A percentile compares a stretch with the other conserved stretches of the same genome.
Conservation (phyloP, 2,797 vertebrate species). For the Microctenopoma stevenorrisi region DNA sequence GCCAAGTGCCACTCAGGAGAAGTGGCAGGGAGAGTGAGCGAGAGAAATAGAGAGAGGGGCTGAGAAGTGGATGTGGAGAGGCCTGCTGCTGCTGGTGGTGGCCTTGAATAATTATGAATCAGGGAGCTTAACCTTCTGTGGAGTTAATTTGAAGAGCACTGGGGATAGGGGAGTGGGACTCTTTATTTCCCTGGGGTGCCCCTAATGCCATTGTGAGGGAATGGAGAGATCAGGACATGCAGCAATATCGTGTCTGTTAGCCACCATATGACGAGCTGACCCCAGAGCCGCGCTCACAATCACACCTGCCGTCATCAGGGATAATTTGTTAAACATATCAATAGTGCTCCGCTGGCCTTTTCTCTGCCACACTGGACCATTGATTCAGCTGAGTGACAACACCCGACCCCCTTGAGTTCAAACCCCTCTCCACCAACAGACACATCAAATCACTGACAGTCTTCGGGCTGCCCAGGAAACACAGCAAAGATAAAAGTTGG, state of each 20-base stretch:
- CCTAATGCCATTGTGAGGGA: conserved; percentile 87
- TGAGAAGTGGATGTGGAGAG: conserved; percentile 64
- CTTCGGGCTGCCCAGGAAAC: conserved; percentile 5
- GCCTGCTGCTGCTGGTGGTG: conserved; percentile 53
- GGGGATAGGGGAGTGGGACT: conserved; percentile 79
- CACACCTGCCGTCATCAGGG: conserved; percentile 86
- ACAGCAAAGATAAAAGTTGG: conserved; percentile 5
- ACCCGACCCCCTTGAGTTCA: conserved; percentile 35
- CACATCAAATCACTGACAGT: conserved; percentile 32
- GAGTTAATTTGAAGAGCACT: conserved; percentile 88
- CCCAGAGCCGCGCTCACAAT: conserved; percentile 75
- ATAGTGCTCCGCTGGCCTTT: conserved; percentile 78
- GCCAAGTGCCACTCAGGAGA: conserved; percentile 85
- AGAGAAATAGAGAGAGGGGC: conserved; percentile 36
- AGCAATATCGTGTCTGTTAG: conserved; percentile 89
- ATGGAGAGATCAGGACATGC: conserved; percentile 86
- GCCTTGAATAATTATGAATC: conserved; percentile 88
- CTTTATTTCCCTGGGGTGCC: conserved; percentile 89
- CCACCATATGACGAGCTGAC: conserved; percentile 86
- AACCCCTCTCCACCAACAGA: conserved; percentile 18
- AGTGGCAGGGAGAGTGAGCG: conserved; percentile 63
- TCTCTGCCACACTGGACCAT: conserved; percentile 61
- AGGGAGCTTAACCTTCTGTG: conserved; percentile 86
- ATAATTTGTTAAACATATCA: conserved; percentile 91
- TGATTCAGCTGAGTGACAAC: conserved; percentile 78